Base-by-base conservation (phyloP, 2,888 invertebrate species). In the Trichogramma dendrolimi region DNA sequence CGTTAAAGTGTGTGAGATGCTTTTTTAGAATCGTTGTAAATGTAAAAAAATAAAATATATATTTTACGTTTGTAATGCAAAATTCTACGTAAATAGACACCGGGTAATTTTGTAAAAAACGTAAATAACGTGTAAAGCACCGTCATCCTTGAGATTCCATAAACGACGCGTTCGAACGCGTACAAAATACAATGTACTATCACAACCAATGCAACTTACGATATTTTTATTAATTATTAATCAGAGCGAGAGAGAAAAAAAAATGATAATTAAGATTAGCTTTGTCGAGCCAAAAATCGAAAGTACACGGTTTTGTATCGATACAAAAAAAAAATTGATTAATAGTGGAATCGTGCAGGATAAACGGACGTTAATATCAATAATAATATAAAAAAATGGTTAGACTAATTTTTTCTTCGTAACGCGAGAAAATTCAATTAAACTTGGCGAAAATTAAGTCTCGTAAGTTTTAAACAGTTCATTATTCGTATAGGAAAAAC, bases 401-500 rank as follows among this genome's bases (percentile, higher is more conserved):
- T 55, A 59, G 48, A 58, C 11, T 46, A 50, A 55, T 14, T 27
- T 49, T 49, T 27, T 49, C 11, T 49, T 49, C 14, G 11, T 58
- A 58, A 56, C 5, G 14, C n/a, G 43, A 10, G 42, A 47, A 11
- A 11, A 54, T 60, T 58, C 42, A 27, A 27, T 27, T 27, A 27
- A 27, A 27, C 27, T 27, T 27, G 27, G 27, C 27, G 27, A 27
- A 27, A 27, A 27, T 27, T 27, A 27, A 27, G 27, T 27, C 27
- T 27, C 27, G 27, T 27, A 27, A 27, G 27, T 27, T 27, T 27
- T 27, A 2, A 27, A 27, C 27, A 27, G 27, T 27, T 27, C 27
- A 27, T 27, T 27, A 27, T 27, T 27, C 27, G 27, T 27, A 58
- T 68, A 70, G 67, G 69, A 71, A 65, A 56, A 57, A 27, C 39